A percentile compares a stretch with the other conserved stretches of the same genome.
These are phyloP conservation scores for Nematostella vectensis DNA, from an alignment of 92 coral and sea anemone genomes.

Conservation along the genomic window DNA sequence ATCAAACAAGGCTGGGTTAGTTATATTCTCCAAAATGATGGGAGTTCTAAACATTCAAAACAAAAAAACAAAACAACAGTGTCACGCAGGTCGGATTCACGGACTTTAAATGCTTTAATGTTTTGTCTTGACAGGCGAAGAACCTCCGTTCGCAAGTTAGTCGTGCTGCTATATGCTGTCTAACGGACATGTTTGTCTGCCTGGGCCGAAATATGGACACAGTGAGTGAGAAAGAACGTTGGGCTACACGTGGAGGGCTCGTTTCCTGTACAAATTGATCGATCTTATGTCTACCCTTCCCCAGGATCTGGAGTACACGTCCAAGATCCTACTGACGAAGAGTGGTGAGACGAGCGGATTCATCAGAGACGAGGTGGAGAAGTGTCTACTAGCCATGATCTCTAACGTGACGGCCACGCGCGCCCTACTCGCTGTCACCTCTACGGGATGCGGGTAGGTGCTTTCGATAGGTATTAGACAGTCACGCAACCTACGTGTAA, in stretches of 20 bases:
- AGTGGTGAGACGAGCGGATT: conserved; percentile 89
- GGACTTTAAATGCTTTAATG: too few species aligned
- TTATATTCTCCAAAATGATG: too few species aligned
- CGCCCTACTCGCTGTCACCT: conserved; percentile 63
- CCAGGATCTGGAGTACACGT: conserved; percentile 81
- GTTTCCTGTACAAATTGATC: too few species aligned
- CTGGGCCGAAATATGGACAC: conserved; percentile 85
- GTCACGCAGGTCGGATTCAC: too few species aligned
- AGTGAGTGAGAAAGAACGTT: conserved; percentile 52
- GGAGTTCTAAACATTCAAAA: too few species aligned
- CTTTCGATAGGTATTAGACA: not conserved
- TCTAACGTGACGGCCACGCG: conserved; percentile 60
- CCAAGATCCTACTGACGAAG: conserved; percentile 68
- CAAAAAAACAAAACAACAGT: too few species aligned
- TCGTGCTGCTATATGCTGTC: conserved; percentile 82
- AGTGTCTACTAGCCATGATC: conserved; percentile 65
- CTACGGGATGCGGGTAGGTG: conserved; percentile 79
- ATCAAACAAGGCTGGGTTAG: too few species aligned
- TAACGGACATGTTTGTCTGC: conserved; percentile 80
- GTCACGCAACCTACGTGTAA: too few species aligned
- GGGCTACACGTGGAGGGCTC: too few species aligned
- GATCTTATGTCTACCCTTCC: too few species aligned
- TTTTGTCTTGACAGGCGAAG: conserved; percentile 77
- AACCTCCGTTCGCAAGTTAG: conserved; percentile 95
- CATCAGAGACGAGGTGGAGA: conserved; percentile 90